A percentile compares a stretch with the other conserved stretches of the same genome.
phyloP scores from a whole-genome alignment of 2,113 vertebrate species.

The Toxotes chatareus region DNA sequence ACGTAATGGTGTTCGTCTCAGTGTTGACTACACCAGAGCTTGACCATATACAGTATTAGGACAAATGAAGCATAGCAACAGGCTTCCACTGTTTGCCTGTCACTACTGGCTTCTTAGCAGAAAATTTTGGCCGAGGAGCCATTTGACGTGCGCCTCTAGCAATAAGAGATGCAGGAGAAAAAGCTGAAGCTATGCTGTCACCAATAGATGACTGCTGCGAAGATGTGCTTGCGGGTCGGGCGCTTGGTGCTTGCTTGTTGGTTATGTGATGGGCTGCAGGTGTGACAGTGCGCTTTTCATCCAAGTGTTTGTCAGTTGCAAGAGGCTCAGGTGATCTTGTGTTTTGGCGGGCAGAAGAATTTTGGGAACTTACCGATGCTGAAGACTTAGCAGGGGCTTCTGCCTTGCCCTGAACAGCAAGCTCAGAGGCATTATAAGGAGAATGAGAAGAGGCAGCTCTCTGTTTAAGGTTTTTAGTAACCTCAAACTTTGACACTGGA shows the following conservation, averaged over 20 bases:
- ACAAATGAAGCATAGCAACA: conserved; percentile 86
- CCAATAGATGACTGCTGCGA: conserved; percentile 56
- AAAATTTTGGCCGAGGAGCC: conserved; percentile 95
- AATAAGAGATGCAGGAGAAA: conserved; percentile 86
- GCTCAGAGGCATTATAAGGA: conserved; percentile 55
- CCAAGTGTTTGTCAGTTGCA: conserved; percentile 69
- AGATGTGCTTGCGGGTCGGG: conserved; percentile 53
- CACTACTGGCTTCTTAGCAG: conserved; percentile 92
- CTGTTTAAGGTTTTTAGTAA: conserved; percentile 60
- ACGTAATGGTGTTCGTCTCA: conserved; percentile 34
- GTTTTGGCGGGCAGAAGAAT: conserved; percentile 61
- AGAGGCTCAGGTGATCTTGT: conserved; percentile 67
- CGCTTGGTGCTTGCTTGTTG: conserved; percentile 71
- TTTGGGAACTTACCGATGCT: conserved; percentile 81
- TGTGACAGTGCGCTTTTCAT: conserved; percentile 72
- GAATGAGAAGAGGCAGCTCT: conserved; percentile 58
- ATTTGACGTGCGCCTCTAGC: conserved; percentile 85
- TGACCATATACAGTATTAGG: conserved; percentile 43
- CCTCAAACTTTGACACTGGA: conserved; percentile 69
- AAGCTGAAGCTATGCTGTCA: conserved; percentile 72
- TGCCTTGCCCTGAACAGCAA: conserved; percentile 68
- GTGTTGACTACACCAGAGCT: conserved; percentile 37
- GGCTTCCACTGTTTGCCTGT: conserved; percentile 93
- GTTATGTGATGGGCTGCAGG: conserved; percentile 68
- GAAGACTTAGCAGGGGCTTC: conserved; percentile 79